phyloP scores from a whole-genome alignment of 2,113 vertebrate species.

The Orycteropus afer region DNA sequence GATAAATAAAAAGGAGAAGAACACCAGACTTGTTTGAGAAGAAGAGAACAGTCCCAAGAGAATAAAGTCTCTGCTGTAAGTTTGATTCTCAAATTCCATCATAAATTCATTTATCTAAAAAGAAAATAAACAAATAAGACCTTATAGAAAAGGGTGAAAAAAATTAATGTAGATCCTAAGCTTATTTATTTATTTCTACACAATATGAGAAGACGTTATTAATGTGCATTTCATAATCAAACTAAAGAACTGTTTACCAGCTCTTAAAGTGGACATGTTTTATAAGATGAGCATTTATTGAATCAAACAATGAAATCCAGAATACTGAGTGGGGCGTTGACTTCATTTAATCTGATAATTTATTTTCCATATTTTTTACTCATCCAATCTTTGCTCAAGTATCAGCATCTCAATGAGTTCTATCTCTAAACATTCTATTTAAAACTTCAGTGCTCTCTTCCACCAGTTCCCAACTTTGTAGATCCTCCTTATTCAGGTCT shows the following conservation, averaged over 20 bases:
- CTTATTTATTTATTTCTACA: background rate
- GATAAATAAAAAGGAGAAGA: background rate
- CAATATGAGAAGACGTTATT: background rate
- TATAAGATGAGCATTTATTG: background rate
- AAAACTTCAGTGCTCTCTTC: background rate
- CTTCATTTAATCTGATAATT: background rate
- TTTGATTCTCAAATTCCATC: conserved; percentile 9
- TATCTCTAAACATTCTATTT: fast-evolving
- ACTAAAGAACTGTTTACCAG: background rate
- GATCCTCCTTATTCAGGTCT: background rate
- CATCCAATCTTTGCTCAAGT: background rate
- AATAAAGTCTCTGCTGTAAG: conserved; percentile 1
- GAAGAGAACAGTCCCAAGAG: conserved; percentile 50
- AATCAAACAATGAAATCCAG: background rate
- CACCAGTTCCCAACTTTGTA: no score
- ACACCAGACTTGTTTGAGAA: background rate
- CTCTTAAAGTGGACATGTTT: background rate
- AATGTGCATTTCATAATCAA: background rate
- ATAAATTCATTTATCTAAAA: background rate
- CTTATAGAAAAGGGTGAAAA: background rate
- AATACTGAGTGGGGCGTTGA: background rate
- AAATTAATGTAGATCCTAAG: background rate
- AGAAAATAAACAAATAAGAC: background rate
- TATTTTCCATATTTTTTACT: background rate
- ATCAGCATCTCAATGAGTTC: background rate